Evolutionary conservation across 1,140 invertebrate species (phyloP), one percentile per base, ranked within the genome.

Genomic region (Plodia interpunctella): DNA sequence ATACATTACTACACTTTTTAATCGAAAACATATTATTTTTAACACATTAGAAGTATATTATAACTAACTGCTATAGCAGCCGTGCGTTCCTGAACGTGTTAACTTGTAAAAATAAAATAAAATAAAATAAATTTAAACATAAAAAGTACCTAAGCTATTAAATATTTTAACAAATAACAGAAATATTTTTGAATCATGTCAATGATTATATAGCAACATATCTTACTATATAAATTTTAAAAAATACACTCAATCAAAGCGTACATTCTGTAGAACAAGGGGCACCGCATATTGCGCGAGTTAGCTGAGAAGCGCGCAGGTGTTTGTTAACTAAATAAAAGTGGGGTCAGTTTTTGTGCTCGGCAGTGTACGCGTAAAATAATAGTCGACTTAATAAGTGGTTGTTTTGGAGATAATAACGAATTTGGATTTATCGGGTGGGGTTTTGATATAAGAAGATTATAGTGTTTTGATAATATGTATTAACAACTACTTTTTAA

Each of bases 311-410:
- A 85, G 13, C 65, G 58, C 64, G 75, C 84, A 85, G 84, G 82
- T 87, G 84, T 80, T 67, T 75, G 51, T 53, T 53, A 60, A 74
- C 68, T 73, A 66, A 71, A 75, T 44, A 44, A 44, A 44, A 44
- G 57, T 66, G 66, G 81, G 78, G 58, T 76, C 57, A 69, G 15
- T 82, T 83, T 82, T 83, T 81, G 76, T 78, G 77, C 68, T 66
- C 66, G 54, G 15, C 68, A 66, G 57, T 70, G 64, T 72, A 72
- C 70, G 65, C 80, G 78, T 83, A 73, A 80, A 84, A 83, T 76
- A 59, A 56, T 70, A 85, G 68, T 74, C 68, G 81, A 80, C 78
- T 76, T 78, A 79, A 83, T 87, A 83, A 83, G 69, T 82, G 72
- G 80, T 78, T 83, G 72, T 82, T 83, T 78, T 79, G 77, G 64